Percentiles rank a stretch among this genome's conserved stretches.
Conservation (phyloP, 2,888 invertebrate species). For the Villa cingulata region DNA sequence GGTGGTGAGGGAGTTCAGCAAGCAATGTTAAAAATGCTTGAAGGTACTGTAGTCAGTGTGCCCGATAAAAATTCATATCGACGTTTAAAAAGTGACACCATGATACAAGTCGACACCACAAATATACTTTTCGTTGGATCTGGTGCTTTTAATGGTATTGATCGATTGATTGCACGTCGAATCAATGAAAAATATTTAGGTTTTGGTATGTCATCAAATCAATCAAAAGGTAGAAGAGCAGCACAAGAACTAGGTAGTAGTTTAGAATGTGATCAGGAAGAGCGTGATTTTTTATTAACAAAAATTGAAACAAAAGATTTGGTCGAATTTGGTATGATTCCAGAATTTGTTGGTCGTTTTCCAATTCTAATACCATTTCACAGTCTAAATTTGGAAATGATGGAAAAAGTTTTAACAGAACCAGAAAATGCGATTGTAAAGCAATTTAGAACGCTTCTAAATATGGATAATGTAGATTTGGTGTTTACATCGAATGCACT, state of each 20-base stretch:
- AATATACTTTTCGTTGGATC: conserved; percentile 93
- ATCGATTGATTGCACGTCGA: conserved; percentile 64
- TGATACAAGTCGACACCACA: conserved; percentile 89
- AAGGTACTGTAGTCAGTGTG: conserved; percentile 89
- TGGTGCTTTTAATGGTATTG: conserved; percentile 89
- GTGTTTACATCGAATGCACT: conserved; percentile 73
- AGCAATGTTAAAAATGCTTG: conserved; percentile 83
- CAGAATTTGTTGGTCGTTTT: conserved; percentile 79
- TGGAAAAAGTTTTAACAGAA: conserved; percentile 84
- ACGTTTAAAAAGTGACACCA: conserved; percentile 76
- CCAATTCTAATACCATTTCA: conserved; percentile 92
- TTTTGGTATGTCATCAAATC: conserved; percentile 63
- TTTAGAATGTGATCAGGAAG: conserved; percentile 59
- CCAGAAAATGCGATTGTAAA: conserved; percentile 88
- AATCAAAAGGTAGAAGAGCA: conserved; percentile 58
- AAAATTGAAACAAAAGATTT: conserved; percentile 80
- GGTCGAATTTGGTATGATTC: conserved; percentile 90
- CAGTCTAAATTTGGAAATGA: conserved; percentile 68
- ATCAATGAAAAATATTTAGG: conserved; percentile 76
- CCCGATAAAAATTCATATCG: conserved; percentile 79
- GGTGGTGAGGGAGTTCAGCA: conserved; percentile 94
- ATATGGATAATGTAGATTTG: conserved; percentile 83
- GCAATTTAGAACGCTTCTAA: conserved; percentile 81
- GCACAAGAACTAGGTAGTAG: conserved; percentile 51
- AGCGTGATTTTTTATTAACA: conserved; percentile 58